Conservation (phyloP, 2,888 invertebrate genomes). For the Biston betularia region DNA sequence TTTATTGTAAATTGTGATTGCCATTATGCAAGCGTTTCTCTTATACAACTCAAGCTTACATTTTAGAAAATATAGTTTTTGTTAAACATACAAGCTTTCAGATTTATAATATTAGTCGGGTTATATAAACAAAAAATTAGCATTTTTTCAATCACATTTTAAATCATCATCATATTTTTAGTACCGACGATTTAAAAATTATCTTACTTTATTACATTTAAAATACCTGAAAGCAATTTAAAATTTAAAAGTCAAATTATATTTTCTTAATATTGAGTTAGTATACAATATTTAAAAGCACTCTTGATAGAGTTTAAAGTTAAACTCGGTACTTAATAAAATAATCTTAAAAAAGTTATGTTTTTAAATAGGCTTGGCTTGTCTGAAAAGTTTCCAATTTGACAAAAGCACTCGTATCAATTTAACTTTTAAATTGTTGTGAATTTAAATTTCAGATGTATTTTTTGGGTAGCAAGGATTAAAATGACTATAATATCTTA, state of each 20-base stretch:
- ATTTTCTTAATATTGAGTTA: neutral
- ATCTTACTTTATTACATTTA: no score
- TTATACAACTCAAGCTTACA: no score
- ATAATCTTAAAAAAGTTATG: neutral
- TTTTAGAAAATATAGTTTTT: no score
- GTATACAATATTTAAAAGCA: constrained; percentile 6
- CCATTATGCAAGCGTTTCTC: no score
- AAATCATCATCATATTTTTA: no score
- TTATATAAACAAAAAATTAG: neutral
- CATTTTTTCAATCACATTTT: no score
- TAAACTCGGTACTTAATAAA: neutral
- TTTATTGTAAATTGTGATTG: no score
- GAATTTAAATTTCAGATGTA: neutral
- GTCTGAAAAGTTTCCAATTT: constrained; percentile 11
- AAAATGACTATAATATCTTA: no score
- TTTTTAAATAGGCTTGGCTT: neutral
- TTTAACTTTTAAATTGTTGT: neutral
- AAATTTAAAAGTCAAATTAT: neutral
- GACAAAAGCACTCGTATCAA: neutral
- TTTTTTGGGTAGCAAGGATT: no score
- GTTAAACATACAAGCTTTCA: no score
- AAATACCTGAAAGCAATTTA: neutral
- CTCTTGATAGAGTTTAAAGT: neutral
- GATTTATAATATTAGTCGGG: no score
- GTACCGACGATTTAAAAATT: no score